These are phyloP conservation scores for Actinemys pallida DNA, from an alignment of 2,113 vertebrate species.

Conservation along the genomic window DNA sequence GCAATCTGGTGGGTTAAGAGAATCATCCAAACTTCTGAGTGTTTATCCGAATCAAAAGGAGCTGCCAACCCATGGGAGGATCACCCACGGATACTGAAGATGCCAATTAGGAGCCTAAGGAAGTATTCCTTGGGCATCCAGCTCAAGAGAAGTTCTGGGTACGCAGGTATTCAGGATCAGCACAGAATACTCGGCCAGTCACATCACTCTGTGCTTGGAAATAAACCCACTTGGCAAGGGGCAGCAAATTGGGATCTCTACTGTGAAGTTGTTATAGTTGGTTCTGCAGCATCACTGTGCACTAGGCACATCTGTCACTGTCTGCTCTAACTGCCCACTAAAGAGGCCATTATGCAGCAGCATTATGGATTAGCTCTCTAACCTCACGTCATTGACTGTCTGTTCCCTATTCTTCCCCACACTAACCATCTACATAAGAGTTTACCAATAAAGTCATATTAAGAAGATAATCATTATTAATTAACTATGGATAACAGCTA, in stretches of 20 bases:
- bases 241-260: neutral
- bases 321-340: neutral
- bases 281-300: neutral
- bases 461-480: conserved; percentile 15
- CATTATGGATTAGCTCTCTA: conserved; percentile 21
- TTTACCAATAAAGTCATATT: conserved; percentile 20
- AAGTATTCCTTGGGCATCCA: neutral
- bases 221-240: neutral
- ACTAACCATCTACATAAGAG: neutral
- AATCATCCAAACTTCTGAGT: neutral
- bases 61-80: neutral
- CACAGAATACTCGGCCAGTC: neutral
- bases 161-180: neutral
- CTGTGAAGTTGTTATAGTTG: neutral
- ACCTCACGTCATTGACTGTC: neutral
- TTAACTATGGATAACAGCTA: neutral
- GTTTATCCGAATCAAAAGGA: neutral
- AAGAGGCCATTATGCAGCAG: neutral
- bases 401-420: neutral
- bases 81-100: neutral
- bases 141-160: neutral
- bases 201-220: neutral
- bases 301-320: neutral
- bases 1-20: neutral
- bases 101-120: neutral